These are phyloP conservation scores for Ophion ellenae DNA, from an alignment of 2,888 invertebrate species.

Conservation along the genomic window DNA sequence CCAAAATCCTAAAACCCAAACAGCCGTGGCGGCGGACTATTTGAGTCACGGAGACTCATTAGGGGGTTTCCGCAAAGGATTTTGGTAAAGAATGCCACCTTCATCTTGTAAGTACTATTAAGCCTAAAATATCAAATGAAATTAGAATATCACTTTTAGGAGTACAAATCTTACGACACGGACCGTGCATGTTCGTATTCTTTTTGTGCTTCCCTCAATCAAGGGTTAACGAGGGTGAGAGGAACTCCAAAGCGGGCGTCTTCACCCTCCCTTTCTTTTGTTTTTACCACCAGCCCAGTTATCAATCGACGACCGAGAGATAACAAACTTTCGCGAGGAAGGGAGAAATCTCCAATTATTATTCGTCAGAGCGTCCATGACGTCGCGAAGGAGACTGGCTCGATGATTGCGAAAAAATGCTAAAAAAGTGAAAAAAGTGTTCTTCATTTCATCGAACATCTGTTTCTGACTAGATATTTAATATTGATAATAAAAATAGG, in stretches of 20 bases:
- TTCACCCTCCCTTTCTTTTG: conserved; percentile 11
- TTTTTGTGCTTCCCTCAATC: background rate
- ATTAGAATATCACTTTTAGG: conserved; percentile 58
- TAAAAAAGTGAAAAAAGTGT: too few relatives aligned
- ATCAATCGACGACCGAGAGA: background rate
- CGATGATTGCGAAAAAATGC: too few relatives aligned
- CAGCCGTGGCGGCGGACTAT: too few relatives aligned
- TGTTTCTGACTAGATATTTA: background rate
- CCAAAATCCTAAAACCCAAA: too few relatives aligned
- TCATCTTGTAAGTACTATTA: conserved; percentile 3
- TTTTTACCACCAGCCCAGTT: conserved; percentile 7
- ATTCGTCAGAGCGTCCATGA: too few relatives aligned
- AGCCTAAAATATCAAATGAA: conserved; percentile 39
- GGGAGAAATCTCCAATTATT: too few relatives aligned
- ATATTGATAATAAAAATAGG: background rate
- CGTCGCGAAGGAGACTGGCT: too few relatives aligned
- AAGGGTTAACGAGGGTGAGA: background rate
- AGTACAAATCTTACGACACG: conserved; percentile 35
- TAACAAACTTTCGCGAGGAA: too few relatives aligned
- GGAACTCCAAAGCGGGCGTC: background rate
- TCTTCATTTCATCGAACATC: too few relatives aligned
- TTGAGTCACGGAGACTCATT: too few relatives aligned
- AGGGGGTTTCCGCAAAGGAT: too few relatives aligned
- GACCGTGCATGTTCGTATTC: background rate
- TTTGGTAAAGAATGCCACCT: too few relatives aligned